A percentile compares a stretch with the other conserved stretches of the same genome.
Conservation (phyloP, 2,888 invertebrate species). For the Yponomeuta malinellus region DNA sequence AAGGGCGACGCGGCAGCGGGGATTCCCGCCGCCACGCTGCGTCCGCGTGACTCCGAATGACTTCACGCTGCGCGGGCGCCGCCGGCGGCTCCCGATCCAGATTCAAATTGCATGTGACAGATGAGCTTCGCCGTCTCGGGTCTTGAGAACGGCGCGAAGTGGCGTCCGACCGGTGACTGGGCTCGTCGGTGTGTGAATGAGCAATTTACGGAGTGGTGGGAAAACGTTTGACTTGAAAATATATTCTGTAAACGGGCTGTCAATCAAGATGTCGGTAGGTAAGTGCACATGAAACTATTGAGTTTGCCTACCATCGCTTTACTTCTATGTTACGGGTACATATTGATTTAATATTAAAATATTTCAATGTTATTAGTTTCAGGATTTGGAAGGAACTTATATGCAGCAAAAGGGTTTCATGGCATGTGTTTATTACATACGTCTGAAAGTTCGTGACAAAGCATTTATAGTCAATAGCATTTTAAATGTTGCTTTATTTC, state of each 20-base stretch:
- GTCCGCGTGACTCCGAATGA: slow-evolving; percentile 48
- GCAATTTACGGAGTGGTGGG: slow-evolving; percentile 62
- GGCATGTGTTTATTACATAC: too few species aligned
- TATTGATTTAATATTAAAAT: too few species aligned
- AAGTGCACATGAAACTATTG: background rate
- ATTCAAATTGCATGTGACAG: slow-evolving; percentile 55
- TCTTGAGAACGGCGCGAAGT: slow-evolving; percentile 42
- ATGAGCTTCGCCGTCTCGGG: slow-evolving; percentile 45
- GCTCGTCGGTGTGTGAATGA: slow-evolving; percentile 59
- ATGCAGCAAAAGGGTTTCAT: too few species aligned
- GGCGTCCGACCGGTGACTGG: slow-evolving; percentile 44
- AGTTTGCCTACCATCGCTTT: background rate
- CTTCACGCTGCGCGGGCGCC: slow-evolving; percentile 53
- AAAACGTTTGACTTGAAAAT: slow-evolving; percentile 30
- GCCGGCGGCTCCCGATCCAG: slow-evolving; percentile 35
- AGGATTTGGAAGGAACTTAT: too few species aligned
- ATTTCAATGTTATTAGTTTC: too few species aligned
- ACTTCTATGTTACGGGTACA: too few species aligned
- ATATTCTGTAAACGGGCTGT: slow-evolving; percentile 1
- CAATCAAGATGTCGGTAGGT: background rate
- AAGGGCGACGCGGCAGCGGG: slow-evolving; percentile 29
- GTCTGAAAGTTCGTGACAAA: too few species aligned
- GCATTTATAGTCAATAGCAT: too few species aligned
- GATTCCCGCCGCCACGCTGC: slow-evolving; percentile 30
- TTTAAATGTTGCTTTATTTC: too few species aligned